A percentile compares a stretch with the other conserved stretches of the same genome.
These are phyloP conservation scores for Hyperopisus bebe DNA, from an alignment of 2,113 vertebrate genomes.

Conservation along the genomic window DNA sequence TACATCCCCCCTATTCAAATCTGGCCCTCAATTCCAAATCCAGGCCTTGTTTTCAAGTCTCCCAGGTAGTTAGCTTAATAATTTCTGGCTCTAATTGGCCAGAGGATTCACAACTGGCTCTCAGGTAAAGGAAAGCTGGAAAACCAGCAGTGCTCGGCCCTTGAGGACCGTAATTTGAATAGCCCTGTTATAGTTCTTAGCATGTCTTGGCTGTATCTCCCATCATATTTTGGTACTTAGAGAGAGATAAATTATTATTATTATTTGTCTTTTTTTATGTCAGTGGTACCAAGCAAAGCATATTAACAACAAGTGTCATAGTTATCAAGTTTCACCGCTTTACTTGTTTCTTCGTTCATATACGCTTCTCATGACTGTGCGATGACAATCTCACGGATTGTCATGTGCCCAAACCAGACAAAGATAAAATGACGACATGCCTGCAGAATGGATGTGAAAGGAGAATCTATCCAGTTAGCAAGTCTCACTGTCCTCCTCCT, in stretches of 20 bases:
- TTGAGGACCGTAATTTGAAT: too few species aligned
- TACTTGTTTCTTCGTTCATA: neutral
- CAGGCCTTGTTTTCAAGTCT: too few species aligned
- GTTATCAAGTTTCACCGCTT: neutral
- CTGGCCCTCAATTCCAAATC: too few species aligned
- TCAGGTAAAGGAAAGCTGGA: too few species aligned
- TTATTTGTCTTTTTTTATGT: neutral
- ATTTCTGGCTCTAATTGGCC: too few species aligned
- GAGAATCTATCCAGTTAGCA: neutral
- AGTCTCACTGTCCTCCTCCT: neutral
- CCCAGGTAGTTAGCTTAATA: too few species aligned
- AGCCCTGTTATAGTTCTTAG: slow-evolving; percentile 26
- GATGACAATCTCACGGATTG: neutral
- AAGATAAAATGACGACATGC: neutral
- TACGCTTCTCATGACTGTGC: neutral
- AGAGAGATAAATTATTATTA: neutral
- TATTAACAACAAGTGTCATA: neutral
- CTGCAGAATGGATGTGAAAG: neutral
- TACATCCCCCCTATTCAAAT: slow-evolving; percentile 13
- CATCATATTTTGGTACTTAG: neutral
- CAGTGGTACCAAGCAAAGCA: neutral
- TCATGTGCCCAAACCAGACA: neutral
- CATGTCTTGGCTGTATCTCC: neutral
- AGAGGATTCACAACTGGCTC: too few species aligned
- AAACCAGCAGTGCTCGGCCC: too few species aligned